Base-by-base conservation (phyloP, 2,888 invertebrate genomes). In the Seira musarum region DNA sequence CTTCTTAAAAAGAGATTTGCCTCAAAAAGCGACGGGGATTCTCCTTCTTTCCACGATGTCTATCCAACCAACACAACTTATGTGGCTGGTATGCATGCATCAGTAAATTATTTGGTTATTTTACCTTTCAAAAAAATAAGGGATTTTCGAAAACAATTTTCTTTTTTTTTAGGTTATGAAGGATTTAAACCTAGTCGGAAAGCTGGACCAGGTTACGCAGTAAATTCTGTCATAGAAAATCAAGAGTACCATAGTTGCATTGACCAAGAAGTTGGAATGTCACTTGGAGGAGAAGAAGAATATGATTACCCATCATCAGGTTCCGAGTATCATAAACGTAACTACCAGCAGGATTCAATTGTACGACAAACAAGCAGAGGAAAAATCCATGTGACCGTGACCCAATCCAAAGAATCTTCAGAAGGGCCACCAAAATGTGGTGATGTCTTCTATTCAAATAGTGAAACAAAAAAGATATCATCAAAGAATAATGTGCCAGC, bases 11-110 rank as follows among this genome's bases (percentile, higher is more conserved):
- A 85, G 75, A 66, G 83, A 66, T 81, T 84, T 61, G 71, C 81
- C 25, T 86, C 85, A 8, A 86, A 86, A 64, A 85, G 85, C 70
- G 86, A 86, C 69, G 82, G 82, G 2, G 82, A 82, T 53, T 78
- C 78, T 17, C 82, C 82, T 0, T 82, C 82, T 2, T 35, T 82
- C 53, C 78, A 79, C 13, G 82, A 82, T 15, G 75, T 40, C 15
- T 82, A 75, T 25, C 78, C 64, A 19, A 61, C 77, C 5, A 70
- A 65, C 25, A 53, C 66, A 15, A 40, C 71, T 13, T 78, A 78
- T 17, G 25, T 46, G n/a, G 30, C 68, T 17, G 69, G 68, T 68
- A 67, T 15, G 53, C 53, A 53, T 17, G 21, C 30, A 35, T 53
- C 17, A 15, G 13, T 24, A 68, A 68, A 46, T 17, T 3, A 3